phyloP scores from a whole-genome alignment of 2,888 invertebrate genomes.

The Eudemis profundana region DNA sequence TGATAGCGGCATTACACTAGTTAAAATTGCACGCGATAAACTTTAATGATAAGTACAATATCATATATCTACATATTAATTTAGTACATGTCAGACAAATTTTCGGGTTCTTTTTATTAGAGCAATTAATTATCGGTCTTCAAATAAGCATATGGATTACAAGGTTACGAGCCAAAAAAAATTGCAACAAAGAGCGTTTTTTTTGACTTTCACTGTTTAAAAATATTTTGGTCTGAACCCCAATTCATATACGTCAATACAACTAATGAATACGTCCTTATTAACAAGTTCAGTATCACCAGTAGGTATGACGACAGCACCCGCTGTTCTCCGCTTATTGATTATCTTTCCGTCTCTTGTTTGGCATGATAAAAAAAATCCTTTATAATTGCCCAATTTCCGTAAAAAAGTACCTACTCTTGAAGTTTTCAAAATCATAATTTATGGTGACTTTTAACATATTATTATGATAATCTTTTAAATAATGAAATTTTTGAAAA shows the following conservation, averaged over 20 bases:
- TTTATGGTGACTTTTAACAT: too few species aligned
- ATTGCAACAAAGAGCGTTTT: too few species aligned
- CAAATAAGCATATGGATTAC: background rate
- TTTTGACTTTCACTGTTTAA: background rate
- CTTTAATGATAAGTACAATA: background rate
- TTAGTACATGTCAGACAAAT: background rate
- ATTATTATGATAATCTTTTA: background rate
- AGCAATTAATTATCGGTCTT: too few species aligned
- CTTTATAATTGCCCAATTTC: too few species aligned
- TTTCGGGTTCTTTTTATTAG: background rate
- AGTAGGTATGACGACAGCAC: conserved; percentile 36
- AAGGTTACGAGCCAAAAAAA: background rate
- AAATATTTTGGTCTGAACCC: background rate
- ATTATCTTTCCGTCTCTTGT: conserved; percentile 27
- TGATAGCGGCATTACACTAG: background rate
- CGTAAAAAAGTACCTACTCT: too few species aligned
- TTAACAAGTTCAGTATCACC: conserved; percentile 1
- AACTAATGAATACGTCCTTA: conserved; percentile 30
- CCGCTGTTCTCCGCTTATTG: conserved; percentile 6
- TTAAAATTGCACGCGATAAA: conserved; percentile 2
- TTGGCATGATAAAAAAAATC: conserved; percentile 9
- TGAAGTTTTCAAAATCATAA: background rate
- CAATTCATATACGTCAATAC: conserved; percentile 27
- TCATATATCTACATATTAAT: background rate
- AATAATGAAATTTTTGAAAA: background rate